Evolutionary conservation across 1,140 invertebrate genomes (phyloP), one percentile per base, ranked within the genome.

Genomic region (Drosophila auraria): DNA sequence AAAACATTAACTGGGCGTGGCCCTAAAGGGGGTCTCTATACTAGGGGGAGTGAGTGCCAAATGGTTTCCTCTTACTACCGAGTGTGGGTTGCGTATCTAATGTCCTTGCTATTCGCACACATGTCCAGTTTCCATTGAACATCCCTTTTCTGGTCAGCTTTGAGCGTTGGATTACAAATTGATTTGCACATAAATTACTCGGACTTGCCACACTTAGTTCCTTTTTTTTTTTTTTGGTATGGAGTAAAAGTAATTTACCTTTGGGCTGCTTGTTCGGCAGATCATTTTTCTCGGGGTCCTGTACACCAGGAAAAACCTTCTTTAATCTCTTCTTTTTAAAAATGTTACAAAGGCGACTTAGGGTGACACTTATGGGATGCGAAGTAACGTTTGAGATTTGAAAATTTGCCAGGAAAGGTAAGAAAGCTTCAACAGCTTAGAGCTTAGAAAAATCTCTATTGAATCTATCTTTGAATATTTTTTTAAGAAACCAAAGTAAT

Each of bases 1-100:
- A 91, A 91, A 86, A 64, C 86, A 90, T 90, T 90, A 91, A 90
- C n/a, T 68, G 79, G 86, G 82, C 86, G 86, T 82, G 75, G 57
- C 72, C 23, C 20, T 33, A 7, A 40, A 25, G 44, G 66, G 42
- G 54, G 40, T 8, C 23, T 17, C 23, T 15, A 9, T 8, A 7
- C 3, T 6, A 68, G 25, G 36, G 40, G 53, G 69, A 45, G 58
- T 58, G 69, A 65, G 69, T 61, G 42, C 47, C 70, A 68, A 68
- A 78, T 47, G 56, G 63, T 69, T 68, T 77, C 15, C 53, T 38
- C 47, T 51, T 50, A 20, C 59, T 12, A 33, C 14, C 12, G n/a
- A 42, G 38, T 11, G 20, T 59, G 69, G 15, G 44, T 63, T 44
- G 63, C 77, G 64, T 80, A 51, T 51, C 40, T 77, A 77, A 76